Evolutionary conservation across 2,113 vertebrate species (phyloP).

Genomic region (Malurus elegans): DNA sequence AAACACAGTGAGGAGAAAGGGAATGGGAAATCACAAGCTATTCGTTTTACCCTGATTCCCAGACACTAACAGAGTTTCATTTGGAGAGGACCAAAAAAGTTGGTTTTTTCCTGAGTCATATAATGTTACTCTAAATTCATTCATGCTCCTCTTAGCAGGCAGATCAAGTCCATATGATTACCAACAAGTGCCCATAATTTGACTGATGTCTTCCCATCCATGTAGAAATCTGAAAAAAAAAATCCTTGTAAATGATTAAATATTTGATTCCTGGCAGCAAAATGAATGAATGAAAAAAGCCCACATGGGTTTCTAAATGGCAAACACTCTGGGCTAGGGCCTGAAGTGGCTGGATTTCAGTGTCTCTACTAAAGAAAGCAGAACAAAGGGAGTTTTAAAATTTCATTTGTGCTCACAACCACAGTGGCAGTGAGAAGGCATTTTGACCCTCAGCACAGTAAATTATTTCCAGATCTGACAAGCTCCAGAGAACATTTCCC

Average conservation of each 20-base stretch:
- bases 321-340: neutral
- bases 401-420: neutral
- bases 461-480: slow-evolving; percentile 29
- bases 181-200: slow-evolving; percentile 25
- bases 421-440: neutral
- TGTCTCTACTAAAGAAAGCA: neutral
- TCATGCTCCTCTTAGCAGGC: slow-evolving; percentile 13
- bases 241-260: slow-evolving; percentile 3
- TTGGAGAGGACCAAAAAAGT: neutral
- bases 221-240: slow-evolving; percentile 28
- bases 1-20: neutral
- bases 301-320: neutral
- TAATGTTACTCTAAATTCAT: slow-evolving; percentile 40
- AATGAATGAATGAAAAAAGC: neutral
- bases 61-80: neutral
- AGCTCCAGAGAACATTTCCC: neutral
- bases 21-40: neutral
- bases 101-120: neutral
- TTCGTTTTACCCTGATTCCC: neutral
- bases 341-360: neutral
- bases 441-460: neutral
- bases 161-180: neutral
- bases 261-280: slow-evolving; percentile 16
- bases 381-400: slow-evolving; percentile 5
- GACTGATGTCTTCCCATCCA: slow-evolving; percentile 29